A percentile compares a stretch with the other conserved stretches of the same genome.
Conservation (phyloP, 53 echinoderm and acorn worm genomes). For the Apostichopus leukothele region DNA sequence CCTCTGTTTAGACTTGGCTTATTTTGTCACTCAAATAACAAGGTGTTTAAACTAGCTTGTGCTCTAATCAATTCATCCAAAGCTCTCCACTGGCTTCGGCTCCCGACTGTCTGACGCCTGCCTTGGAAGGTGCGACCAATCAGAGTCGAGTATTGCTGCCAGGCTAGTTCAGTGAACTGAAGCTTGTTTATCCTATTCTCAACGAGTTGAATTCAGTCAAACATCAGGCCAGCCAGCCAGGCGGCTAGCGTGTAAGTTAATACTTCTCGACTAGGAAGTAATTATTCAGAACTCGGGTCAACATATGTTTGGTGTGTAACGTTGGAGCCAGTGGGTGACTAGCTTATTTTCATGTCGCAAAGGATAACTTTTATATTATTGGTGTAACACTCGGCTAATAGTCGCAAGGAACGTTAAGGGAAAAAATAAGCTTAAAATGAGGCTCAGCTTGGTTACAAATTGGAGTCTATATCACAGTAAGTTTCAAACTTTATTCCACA, state of each 20-base stretch:
- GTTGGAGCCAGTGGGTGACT: conserved; percentile 19
- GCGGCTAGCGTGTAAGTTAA: conserved; percentile 46
- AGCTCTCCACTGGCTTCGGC: conserved; percentile 45
- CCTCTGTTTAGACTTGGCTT: conserved; percentile 48
- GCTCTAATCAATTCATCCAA: conserved; percentile 49
- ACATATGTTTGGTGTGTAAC: conserved; percentile 46
- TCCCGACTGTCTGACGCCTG: conserved; percentile 50
- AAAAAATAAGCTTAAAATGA: conserved; percentile 57
- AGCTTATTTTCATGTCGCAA: background rate
- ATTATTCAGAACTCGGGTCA: conserved; percentile 47
- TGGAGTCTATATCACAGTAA: conserved; percentile 49
- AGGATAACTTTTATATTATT: conserved; percentile 33
- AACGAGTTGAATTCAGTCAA: conserved; percentile 44
- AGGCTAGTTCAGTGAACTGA: conserved; percentile 52
- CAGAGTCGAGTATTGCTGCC: conserved; percentile 41
- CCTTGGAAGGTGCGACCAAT: conserved; percentile 48
- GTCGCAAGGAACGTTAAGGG: conserved; percentile 14
- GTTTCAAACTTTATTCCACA: background rate
- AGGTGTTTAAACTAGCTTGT: conserved; percentile 49
- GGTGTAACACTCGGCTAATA: conserved; percentile 15
- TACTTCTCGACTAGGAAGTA: conserved; percentile 45
- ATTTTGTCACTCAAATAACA: conserved; percentile 53
- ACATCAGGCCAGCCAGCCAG: conserved; percentile 43
- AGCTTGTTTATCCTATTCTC: conserved; percentile 44
- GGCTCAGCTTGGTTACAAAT: conserved; percentile 58